Evolutionary conservation across 2,888 invertebrate genomes (phyloP), one percentile per base, ranked within the genome.

Genomic region (Tyria jacobaeae): DNA sequence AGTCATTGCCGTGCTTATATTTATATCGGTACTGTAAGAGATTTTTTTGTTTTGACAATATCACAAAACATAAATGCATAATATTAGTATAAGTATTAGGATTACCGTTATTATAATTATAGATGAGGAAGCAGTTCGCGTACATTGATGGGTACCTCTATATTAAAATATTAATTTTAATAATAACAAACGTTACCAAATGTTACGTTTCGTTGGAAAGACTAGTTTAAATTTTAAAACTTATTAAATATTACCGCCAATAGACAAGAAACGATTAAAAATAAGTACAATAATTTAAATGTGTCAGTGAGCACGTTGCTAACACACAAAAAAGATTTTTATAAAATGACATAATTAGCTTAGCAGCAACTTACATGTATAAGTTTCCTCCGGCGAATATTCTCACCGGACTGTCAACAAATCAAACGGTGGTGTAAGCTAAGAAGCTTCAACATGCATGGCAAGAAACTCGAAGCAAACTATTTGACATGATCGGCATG

Each of bases 1-100:
- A 93, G 92, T 92, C 92, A 92, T 91, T 86, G 81, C 82, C 79
- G 84, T 84, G 83, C 76, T 81, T 74, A 68, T 64, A 67, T 67
- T 53, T 68, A 61, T 73, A 72, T 61, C 66, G 72, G 68, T 56
- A 75, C 69, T 74, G 68, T 57, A 72, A 75, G 61, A 71, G 54
- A 58, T 62, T 66, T 57, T 41, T 71, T 70, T 67, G 70, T 71
- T 79, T 73, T 65, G 69, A 71, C 60, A 73, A 75, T 85, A 86
- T 85, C 83, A 85, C 83, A 86, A 81, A 76, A 80, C 77, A 73
- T 85, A 87, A 87, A 86, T 86, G 86, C 86, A 84, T 73, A 76
- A 76, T 75, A 60, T 69, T 67, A 69, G 67, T 66, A 56, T 55
- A 58, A 58, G 67, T 59, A 68, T 44, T 44, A 61, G 66, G 68